phyloP scores from a whole-genome alignment of 2,797 vertebrate species.

The Aselliscus stoliczkanus region DNA sequence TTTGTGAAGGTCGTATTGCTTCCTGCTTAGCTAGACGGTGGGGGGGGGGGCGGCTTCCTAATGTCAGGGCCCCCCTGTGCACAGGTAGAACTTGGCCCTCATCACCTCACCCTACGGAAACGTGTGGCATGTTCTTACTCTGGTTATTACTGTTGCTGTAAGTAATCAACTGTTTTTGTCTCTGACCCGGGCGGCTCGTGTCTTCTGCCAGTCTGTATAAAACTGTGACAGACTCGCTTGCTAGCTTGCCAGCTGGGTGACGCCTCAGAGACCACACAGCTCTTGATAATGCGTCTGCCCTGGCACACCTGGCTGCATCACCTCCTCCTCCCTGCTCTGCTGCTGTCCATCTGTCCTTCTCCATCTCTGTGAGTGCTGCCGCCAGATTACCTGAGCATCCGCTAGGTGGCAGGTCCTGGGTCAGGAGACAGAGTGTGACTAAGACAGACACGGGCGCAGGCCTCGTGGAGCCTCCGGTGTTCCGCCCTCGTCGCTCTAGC shows the following conservation, averaged over 20 bases:
- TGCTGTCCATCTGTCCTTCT: neutral
- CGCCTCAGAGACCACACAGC: neutral
- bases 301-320: neutral
- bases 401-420: neutral
- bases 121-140: neutral
- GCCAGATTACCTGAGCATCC: accelerated
- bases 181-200: neutral
- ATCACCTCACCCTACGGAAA: neutral
- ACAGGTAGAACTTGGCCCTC: neutral
- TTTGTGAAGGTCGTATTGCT: neutral
- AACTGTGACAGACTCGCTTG: neutral
- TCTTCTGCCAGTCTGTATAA: neutral
- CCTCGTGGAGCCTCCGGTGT: neutral
- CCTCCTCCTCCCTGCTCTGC: neutral
- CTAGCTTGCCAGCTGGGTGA: neutral
- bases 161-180: neutral
- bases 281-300: neutral
- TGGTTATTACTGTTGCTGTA: neutral
- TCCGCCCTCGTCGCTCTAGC: neutral
- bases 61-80: too few species aligned
- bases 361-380: neutral
- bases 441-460: neutral
- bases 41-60: neutral
- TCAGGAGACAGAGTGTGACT: neutral
- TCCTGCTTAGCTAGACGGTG: too few species aligned